Evolutionary conservation across 1,140 invertebrate species (phyloP).

Genomic region (Nebria ingens): DNA sequence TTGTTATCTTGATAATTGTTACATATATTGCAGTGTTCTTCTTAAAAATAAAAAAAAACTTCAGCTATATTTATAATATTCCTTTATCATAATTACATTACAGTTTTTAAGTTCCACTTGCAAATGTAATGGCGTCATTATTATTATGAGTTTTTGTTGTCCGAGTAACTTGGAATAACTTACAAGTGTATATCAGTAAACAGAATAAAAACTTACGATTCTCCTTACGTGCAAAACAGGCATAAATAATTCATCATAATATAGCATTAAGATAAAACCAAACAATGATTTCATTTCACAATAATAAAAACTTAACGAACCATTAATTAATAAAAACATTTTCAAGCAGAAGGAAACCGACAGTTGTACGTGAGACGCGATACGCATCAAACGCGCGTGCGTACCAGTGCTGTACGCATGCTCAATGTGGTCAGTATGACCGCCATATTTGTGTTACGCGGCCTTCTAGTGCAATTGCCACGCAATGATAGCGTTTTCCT

Average conservation of each 20-base stretch:
- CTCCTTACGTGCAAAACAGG: neutral
- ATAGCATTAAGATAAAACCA: neutral
- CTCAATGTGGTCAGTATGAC: neutral
- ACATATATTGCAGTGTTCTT: too few species aligned
- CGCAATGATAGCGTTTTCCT: neutral
- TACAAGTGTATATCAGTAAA: too few species aligned
- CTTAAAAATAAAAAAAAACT: too few species aligned
- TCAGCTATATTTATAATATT: too few species aligned
- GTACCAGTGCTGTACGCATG: neutral
- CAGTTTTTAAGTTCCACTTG: too few species aligned
- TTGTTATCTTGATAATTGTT: too few species aligned
- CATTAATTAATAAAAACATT: constrained; percentile 9
- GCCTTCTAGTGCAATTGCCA: neutral
- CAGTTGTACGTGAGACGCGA: neutral
- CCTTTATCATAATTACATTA: too few species aligned
- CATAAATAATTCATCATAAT: constrained; percentile 4
- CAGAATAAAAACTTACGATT: too few species aligned
- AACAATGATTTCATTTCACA: neutral
- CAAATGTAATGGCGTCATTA: too few species aligned
- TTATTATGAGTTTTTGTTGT: too few species aligned
- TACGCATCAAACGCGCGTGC: neutral
- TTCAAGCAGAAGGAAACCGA: neutral
- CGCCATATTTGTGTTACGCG: constrained; percentile 1
- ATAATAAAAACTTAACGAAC: constrained; percentile 7
- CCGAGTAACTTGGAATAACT: too few species aligned